A percentile compares a stretch with the other conserved stretches of the same genome.
These are phyloP conservation scores for Pyrochroa serraticornis DNA, from an alignment of 2,888 invertebrate species.

Conservation along the genomic window DNA sequence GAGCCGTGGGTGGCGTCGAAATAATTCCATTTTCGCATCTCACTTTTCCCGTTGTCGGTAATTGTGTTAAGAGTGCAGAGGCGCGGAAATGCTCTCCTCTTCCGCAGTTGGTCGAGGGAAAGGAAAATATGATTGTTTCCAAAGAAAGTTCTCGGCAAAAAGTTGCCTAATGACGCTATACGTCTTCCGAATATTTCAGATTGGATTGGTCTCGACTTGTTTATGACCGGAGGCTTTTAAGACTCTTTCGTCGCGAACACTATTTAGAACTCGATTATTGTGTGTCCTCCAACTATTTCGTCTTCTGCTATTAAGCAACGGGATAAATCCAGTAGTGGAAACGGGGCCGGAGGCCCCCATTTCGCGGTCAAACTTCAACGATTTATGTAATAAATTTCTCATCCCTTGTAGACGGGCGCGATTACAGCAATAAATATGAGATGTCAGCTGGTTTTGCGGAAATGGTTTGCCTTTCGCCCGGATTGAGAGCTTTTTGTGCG, in stretches of 20 bases:
- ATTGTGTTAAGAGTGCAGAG: constrained; percentile 21
- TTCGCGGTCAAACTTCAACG: constrained; percentile 30
- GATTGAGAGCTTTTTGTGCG: constrained; percentile 5
- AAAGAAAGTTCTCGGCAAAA: constrained; percentile 33
- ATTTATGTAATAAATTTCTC: constrained; percentile 33
- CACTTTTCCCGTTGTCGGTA: constrained; percentile 10
- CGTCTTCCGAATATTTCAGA: constrained; percentile 38
- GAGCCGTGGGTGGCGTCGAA: constrained; percentile 3
- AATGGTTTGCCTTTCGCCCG: neutral
- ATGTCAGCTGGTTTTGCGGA: constrained; percentile 30
- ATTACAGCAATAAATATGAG: constrained; percentile 32
- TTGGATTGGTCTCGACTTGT: constrained; percentile 34
- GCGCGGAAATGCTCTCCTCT: constrained; percentile 15
- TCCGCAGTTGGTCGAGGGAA: neutral
- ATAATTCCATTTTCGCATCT: constrained; percentile 18
- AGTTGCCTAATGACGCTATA: constrained; percentile 40
- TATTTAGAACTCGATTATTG: constrained; percentile 25
- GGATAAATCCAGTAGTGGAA: neutral
- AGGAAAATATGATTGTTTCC: constrained; percentile 39
- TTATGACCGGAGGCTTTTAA: constrained; percentile 25
- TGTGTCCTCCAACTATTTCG: constrained; percentile 4
- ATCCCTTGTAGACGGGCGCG: constrained; percentile 31
- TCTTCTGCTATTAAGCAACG: constrained; percentile 1
- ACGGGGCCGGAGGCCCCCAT: constrained; percentile 16
- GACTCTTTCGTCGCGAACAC: constrained; percentile 13